phyloP scores from a whole-genome alignment of 1,140 invertebrate species.

The Thereuonema tuberculata region DNA sequence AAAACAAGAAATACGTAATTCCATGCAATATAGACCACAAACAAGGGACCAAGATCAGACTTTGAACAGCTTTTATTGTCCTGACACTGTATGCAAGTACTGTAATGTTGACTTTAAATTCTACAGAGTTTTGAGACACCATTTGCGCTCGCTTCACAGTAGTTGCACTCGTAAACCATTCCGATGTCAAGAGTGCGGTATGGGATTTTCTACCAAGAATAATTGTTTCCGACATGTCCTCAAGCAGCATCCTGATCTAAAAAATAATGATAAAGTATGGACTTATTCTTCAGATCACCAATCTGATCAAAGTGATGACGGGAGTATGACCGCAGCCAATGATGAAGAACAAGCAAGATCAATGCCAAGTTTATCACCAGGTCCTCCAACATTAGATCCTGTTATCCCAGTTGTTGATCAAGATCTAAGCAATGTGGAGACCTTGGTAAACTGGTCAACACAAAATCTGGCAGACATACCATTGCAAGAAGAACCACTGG shows the following conservation, averaged over 20 bases:
- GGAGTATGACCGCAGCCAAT: slow-evolving; percentile 10
- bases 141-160: slow-evolving; percentile 30
- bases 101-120: slow-evolving; percentile 35
- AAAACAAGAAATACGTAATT: slow-evolving; percentile 69
- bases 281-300: slow-evolving; percentile 9
- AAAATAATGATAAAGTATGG: slow-evolving; percentile 22
- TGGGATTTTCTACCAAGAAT: slow-evolving; percentile 34
- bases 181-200: slow-evolving; percentile 28
- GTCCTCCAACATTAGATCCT: slow-evolving; percentile 1
- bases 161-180: slow-evolving; percentile 33
- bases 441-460: slow-evolving; percentile 15
- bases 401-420: background rate
- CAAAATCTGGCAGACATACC: background rate
- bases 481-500: slow-evolving; percentile 46
- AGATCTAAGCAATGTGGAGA: slow-evolving; percentile 15
- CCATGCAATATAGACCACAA: slow-evolving; percentile 43
- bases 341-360: slow-evolving; percentile 7
- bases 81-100: slow-evolving; percentile 35
- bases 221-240: slow-evolving; percentile 34
- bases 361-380: background rate
- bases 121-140: slow-evolving; percentile 32
- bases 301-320: slow-evolving; percentile 18
- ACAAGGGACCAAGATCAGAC: background rate
- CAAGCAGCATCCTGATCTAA: slow-evolving; percentile 30
- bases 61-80: slow-evolving; percentile 3